phyloP scores from a whole-genome alignment of 2,113 vertebrate species.

The Sigmodon hispidus region DNA sequence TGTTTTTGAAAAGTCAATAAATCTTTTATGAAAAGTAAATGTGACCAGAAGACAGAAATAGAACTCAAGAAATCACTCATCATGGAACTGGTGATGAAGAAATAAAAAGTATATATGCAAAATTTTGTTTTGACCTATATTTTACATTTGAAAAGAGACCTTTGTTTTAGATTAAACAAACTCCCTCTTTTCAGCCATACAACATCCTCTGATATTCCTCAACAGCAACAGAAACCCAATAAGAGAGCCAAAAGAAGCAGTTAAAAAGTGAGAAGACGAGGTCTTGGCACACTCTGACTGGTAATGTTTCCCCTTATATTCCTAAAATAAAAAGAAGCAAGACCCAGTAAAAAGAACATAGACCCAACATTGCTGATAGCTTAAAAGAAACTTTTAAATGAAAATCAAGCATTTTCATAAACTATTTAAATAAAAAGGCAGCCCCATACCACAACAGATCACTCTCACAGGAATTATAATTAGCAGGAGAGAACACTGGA shows the following conservation, averaged over 20 bases:
- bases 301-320: background rate
- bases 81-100: background rate
- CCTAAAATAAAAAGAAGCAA: background rate
- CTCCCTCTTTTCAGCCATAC: background rate
- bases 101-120: background rate
- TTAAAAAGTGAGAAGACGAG: background rate
- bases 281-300: background rate
- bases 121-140: background rate
- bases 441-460: background rate
- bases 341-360: too few species aligned
- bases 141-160: background rate
- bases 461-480: background rate
- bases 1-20: background rate
- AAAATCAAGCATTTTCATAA: background rate
- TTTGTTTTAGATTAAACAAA: background rate
- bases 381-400: background rate
- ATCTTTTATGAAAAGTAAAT: background rate
- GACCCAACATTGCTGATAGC: background rate
- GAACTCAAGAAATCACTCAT: slow-evolving; percentile 11
- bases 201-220: background rate
- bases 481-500: background rate
- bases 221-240: background rate
- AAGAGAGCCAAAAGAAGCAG: background rate
- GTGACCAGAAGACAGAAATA: background rate
- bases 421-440: background rate